Percentiles rank a stretch among this genome's conserved stretches.
Conservation (phyloP, 1,140 invertebrate species). For the Contarinia nasturtii region DNA sequence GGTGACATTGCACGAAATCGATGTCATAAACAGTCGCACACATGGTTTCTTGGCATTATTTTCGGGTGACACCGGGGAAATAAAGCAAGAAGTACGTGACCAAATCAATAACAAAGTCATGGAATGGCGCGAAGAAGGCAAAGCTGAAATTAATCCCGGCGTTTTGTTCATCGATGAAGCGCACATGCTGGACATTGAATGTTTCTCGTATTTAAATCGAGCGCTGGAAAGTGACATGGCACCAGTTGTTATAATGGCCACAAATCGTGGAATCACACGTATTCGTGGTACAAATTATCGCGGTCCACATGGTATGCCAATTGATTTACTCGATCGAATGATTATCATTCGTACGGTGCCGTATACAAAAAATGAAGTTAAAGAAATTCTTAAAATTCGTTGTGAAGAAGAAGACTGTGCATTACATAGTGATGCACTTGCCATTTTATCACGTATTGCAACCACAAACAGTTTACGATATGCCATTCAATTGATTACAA, state of each 20-base stretch:
- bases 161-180: slow-evolving; percentile 87
- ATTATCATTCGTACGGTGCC: slow-evolving; percentile 85
- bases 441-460: slow-evolving; percentile 80
- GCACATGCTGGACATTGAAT: slow-evolving; percentile 98
- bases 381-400: slow-evolving; percentile 81
- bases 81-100: slow-evolving; percentile 92
- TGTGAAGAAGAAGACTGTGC: slow-evolving; percentile 97
- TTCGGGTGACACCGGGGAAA: slow-evolving; percentile 96
- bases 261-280: slow-evolving; percentile 91
- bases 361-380: slow-evolving; percentile 76
- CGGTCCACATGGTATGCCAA: slow-evolving; percentile 86
- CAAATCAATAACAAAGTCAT: slow-evolving; percentile 97
- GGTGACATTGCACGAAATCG: slow-evolving; percentile 94
- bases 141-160: slow-evolving; percentile 95
- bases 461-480: slow-evolving; percentile 87
- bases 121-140: slow-evolving; percentile 98
- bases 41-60: slow-evolving; percentile 96
- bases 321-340: slow-evolving; percentile 89
- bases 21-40: slow-evolving; percentile 93
- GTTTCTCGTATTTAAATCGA: slow-evolving; percentile 94
- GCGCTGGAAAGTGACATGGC: slow-evolving; percentile 94
- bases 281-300: slow-evolving; percentile 88
- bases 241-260: slow-evolving; percentile 95
- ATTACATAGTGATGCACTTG: slow-evolving; percentile 79
- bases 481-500: slow-evolving; percentile 96